Conservation (phyloP, 1,140 invertebrate genomes). For the Panulirus ornatus region DNA sequence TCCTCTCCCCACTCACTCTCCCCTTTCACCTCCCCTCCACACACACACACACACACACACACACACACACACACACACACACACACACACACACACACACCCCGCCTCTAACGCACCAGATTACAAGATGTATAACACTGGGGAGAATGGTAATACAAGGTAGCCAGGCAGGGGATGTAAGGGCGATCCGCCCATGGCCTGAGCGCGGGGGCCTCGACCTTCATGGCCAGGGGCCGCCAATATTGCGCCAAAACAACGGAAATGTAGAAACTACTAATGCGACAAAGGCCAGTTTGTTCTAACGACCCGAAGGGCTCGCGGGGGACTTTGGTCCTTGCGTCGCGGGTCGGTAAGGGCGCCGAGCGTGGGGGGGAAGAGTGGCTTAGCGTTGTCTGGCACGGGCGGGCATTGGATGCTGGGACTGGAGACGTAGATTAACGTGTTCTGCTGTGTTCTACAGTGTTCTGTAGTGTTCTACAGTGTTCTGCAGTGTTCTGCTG, state of each 20-base stretch:
- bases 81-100: neutral
- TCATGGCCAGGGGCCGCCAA: neutral
- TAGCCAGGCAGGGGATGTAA: neutral
- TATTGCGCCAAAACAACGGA: constrained; percentile 65
- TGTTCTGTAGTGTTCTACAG: too few species aligned
- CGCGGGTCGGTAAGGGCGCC: too few species aligned
- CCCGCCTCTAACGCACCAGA: neutral
- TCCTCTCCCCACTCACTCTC: neutral
- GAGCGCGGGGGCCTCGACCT: neutral
- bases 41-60: neutral
- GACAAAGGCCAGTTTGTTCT: constrained; percentile 19
- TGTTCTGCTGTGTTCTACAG: too few species aligned
- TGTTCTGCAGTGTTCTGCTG: too few species aligned
- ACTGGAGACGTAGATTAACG: too few species aligned
- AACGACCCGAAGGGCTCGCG: neutral
- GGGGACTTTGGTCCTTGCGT: too few species aligned
- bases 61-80: neutral
- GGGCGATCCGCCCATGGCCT: neutral
- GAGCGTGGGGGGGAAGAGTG: too few species aligned
- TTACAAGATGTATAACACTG: constrained; percentile 62
- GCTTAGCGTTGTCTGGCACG: too few species aligned
- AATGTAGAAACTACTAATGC: constrained; percentile 64
- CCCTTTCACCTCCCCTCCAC: neutral
- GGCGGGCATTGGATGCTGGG: too few species aligned
- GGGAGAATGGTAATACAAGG: constrained; percentile 53